phyloP scores from a whole-genome alignment of 2,113 vertebrate genomes.

The Paralichthys olivaceus region DNA sequence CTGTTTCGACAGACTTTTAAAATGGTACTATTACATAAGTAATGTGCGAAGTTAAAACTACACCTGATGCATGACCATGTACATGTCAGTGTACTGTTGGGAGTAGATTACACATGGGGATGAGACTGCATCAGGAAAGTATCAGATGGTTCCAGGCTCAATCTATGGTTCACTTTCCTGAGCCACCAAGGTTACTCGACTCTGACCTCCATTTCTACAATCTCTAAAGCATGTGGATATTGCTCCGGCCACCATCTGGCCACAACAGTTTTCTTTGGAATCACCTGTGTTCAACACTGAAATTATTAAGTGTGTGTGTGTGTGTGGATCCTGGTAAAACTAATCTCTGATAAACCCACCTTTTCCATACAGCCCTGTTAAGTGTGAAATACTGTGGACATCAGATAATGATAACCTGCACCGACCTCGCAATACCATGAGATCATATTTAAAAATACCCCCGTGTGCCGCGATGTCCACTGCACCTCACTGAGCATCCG shows the following conservation, averaged over 20 bases:
- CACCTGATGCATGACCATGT: too few species aligned
- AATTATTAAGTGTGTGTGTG: conserved; percentile 43
- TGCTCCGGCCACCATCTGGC: conserved; percentile 12
- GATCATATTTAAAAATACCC: not conserved
- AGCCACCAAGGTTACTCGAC: conserved; percentile 39
- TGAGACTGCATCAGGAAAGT: conserved; percentile 5
- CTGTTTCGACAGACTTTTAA: too few species aligned
- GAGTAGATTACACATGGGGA: not conserved
- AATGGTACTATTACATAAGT: too few species aligned
- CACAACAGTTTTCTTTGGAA: conserved; percentile 23
- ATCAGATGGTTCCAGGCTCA: conserved; percentile 16
- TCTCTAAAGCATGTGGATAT: conserved; percentile 25
- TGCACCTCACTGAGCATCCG: conserved; percentile 46
- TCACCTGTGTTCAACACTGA: conserved; percentile 23
- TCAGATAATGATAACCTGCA: conserved; percentile 33
- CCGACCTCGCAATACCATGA: not conserved
- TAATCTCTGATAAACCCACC: conserved; percentile 55
- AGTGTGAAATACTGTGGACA: conserved; percentile 24
- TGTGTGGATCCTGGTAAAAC: conserved; percentile 12
- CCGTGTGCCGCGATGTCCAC: not conserved
- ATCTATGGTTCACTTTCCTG: conserved; percentile 36
- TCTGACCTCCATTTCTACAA: conserved; percentile 62
- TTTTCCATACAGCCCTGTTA: conserved; percentile 11
- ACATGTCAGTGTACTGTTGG: not conserved
- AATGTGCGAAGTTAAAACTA: not conserved